Evolutionary conservation across 2,888 invertebrate species (phyloP).

Genomic region (Pardosa pseudoannulata): DNA sequence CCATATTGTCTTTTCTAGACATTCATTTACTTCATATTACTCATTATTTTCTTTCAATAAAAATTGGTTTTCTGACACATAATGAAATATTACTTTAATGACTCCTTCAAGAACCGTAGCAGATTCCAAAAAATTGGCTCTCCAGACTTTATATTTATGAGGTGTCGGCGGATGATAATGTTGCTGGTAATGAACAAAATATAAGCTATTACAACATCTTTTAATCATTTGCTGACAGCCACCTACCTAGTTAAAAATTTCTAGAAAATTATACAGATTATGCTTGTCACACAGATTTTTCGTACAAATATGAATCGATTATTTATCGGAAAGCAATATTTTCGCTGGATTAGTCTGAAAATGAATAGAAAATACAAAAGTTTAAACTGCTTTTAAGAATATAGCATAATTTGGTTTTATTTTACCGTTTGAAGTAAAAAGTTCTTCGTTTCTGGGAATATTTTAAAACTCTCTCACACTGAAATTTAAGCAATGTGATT

Average conservation of each 20-base stretch:
- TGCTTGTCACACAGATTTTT: not conserved
- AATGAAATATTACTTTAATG: conserved; percentile 8
- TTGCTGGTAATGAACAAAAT: not conserved
- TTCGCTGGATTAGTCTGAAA: not conserved
- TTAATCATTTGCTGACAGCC: not conserved
- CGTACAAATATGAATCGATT: not conserved
- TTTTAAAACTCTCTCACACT: too few species aligned
- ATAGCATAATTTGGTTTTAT: too few species aligned
- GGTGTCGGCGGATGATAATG: not conserved
- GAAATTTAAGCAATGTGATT: too few species aligned
- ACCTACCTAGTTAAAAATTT: not conserved
- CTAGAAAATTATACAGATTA: not conserved
- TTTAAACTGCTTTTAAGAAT: too few species aligned
- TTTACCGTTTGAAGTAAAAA: too few species aligned
- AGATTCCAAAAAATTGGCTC: not conserved
- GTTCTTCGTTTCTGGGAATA: too few species aligned
- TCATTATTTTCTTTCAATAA: not conserved
- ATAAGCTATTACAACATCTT: not conserved
- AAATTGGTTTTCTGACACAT: not conserved
- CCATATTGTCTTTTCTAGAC: too few species aligned
- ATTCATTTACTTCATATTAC: not conserved
- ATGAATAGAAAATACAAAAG: too few species aligned
- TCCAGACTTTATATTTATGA: not conserved
- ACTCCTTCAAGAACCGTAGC: not conserved
- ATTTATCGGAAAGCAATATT: not conserved